These are phyloP conservation scores for Epizoanthus rinbou DNA, from an alignment of 92 coral and sea anemone species.

Conservation along the genomic window DNA sequence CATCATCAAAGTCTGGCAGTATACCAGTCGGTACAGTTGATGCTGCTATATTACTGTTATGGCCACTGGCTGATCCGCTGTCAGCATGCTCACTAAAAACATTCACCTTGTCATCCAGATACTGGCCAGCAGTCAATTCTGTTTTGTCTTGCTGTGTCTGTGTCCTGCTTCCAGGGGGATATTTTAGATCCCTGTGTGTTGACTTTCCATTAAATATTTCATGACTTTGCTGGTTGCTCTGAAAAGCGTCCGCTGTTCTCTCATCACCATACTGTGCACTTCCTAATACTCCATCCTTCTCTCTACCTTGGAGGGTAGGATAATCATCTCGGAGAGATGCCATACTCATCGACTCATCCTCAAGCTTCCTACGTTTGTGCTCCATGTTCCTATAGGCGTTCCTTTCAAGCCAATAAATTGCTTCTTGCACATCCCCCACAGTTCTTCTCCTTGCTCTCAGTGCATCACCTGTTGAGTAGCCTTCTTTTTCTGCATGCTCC, in stretches of 20 bases:
- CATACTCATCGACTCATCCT: background rate
- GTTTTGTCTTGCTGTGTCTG: background rate
- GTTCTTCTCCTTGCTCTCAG: conserved; percentile 48
- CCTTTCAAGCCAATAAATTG: conserved; percentile 16
- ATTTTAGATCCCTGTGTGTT: background rate
- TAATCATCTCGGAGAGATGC: conserved; percentile 8
- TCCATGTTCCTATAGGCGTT: background rate
- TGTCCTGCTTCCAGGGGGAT: conserved; percentile 7
- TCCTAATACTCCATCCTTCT: background rate
- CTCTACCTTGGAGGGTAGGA: background rate
- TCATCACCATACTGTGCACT: background rate
- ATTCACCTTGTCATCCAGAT: background rate
- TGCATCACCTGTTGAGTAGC: conserved; percentile 39
- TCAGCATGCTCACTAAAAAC: background rate
- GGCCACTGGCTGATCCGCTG: background rate
- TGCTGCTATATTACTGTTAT: background rate
- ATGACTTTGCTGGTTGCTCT: background rate
- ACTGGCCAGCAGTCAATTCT: background rate
- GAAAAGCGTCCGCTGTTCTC: background rate
- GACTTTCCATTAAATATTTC: background rate
- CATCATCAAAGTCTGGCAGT: background rate
- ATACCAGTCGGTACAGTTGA: background rate
- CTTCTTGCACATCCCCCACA: conserved; percentile 28
- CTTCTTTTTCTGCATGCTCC: conserved; percentile 12
- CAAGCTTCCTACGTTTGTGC: conserved; percentile 48